phyloP scores from a whole-genome alignment of 2,113 vertebrate species.

The Podarcis muralis region DNA sequence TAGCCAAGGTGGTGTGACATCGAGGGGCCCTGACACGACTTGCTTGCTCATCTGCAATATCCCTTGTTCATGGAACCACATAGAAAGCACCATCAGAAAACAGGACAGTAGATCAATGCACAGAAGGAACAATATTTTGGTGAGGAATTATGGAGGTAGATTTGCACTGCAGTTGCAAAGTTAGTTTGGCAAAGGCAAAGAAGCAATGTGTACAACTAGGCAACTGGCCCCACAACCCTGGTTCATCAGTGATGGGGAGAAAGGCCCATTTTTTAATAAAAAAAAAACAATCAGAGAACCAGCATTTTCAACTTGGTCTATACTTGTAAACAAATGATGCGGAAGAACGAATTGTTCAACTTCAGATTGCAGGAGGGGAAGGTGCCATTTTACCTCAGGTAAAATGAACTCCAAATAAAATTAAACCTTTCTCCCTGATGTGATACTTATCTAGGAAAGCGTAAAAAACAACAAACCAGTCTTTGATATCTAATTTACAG shows the following conservation, averaged over 20 bases:
- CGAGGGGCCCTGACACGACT: neutral
- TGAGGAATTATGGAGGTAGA: too few relatives aligned
- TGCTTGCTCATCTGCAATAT: constrained; percentile 23
- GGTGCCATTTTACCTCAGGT: neutral
- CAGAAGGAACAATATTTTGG: neutral
- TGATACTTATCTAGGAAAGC: neutral
- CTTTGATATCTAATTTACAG: too few relatives aligned
- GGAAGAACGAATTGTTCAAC: neutral
- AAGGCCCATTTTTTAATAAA: neutral
- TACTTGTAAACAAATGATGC: neutral
- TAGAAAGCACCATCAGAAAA: constrained; percentile 12
- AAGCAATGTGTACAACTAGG: neutral
- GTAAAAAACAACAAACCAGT: neutral
- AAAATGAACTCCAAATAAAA: neutral
- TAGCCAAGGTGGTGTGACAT: constrained; percentile 41
- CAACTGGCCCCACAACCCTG: neutral
- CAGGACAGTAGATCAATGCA: constrained; percentile 25
- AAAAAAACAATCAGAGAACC: neutral
- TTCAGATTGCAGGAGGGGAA: neutral
- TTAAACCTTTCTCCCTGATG: neutral
- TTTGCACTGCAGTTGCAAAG: neutral
- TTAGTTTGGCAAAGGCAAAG: neutral
- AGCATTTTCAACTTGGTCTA: neutral
- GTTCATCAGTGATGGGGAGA: neutral
- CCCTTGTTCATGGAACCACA: constrained; percentile 19